Evolutionary conservation across 1,140 invertebrate species (phyloP), one percentile per base, ranked within the genome.

Genomic region (Bombus sibiricus): DNA sequence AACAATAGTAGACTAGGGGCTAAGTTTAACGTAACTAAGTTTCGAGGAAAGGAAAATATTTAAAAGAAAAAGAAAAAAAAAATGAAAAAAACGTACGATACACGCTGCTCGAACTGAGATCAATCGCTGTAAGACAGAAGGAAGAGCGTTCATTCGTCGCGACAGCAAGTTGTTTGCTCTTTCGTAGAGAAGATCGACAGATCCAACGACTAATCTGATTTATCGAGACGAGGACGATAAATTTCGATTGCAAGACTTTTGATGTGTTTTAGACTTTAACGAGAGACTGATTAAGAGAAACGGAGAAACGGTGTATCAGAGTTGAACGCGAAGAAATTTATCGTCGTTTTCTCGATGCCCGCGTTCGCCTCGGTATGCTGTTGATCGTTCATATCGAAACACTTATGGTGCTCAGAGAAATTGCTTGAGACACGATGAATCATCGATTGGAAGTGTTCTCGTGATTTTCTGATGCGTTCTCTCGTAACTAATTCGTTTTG

Each of bases 1-100:
- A 92, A 92, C 76, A 92, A 92, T 91, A 90, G 89, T 80, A 81
- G 81, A 37, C 43, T 88, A 88, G 74, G 73, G 62, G 66, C 43
- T 89, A 87, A 84, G 41, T 64, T 88, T 69, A 83, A 66, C 72
- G 64, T 86, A 84, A 89, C 64, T 77, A 72, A 53, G 32, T 88
- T 34, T 64, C 62, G 37, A 64, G 57, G 32, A 13, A 4, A 28
- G 68, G 68, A 39, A 37, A 37, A 37, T 69, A 69, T 69, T 69
- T 69, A 12, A 69, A 39, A 13, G 9, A 5, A 59, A 53, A 12
- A 22, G 5, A 12, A n/a, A 18, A 71, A 71, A 22, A 68, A 69
- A 10, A 22, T 53, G 10, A n/a, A 28, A 25, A 22, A 25, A 62
- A n/a, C 59, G 28, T n/a, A n/a, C 59, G 59, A 57, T 28, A 32